Evolutionary conservation across 2,888 invertebrate species (phyloP), one percentile per base, ranked within the genome.

Genomic region (Cryptophagus acutangulus): DNA sequence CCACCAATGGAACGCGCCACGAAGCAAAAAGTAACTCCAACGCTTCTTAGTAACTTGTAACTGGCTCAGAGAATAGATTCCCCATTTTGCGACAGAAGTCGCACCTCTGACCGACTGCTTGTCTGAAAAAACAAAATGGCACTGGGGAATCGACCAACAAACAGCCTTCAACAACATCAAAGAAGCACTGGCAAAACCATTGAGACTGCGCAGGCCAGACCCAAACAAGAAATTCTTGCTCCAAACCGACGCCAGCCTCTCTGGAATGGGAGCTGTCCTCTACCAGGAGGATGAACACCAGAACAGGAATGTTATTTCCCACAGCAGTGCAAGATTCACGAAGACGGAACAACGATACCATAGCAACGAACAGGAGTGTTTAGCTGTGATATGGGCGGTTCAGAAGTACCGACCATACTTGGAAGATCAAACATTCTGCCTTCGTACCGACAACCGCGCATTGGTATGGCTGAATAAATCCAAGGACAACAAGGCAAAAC

Each of bases 271-370:
- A n/a, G 24, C 8, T 6, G 24, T n/a, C n/a, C 24, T 24, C n/a
- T 24, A 24, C 24, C 24, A 24, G n/a, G 24, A 24, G n/a, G 24
- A 8, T 24, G 24, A 24, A 24, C n/a, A n/a, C n/a, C n/a, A n/a
- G n/a, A n/a, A n/a, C n/a, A n/a, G n/a, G n/a, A n/a, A n/a, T n/a
- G n/a, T n/a, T n/a, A n/a, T n/a, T n/a, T n/a, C n/a, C n/a, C n/a
- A n/a, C n/a, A n/a, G n/a, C n/a, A n/a, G n/a, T n/a, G n/a, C n/a
- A n/a, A n/a, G n/a, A n/a, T n/a, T n/a, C n/a, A n/a, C n/a, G n/a
- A n/a, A n/a, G n/a, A n/a, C n/a, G 24, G 24, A n/a, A n/a, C n/a
- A n/a, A n/a, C n/a, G n/a, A n/a, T n/a, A n/a, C n/a, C n/a, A n/a
- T n/a, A n/a, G n/a, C n/a, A n/a, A n/a, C n/a, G n/a, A n/a, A n/a